phyloP scores from a whole-genome alignment of 1,140 invertebrate genomes.

The Chironomus tepperi region DNA sequence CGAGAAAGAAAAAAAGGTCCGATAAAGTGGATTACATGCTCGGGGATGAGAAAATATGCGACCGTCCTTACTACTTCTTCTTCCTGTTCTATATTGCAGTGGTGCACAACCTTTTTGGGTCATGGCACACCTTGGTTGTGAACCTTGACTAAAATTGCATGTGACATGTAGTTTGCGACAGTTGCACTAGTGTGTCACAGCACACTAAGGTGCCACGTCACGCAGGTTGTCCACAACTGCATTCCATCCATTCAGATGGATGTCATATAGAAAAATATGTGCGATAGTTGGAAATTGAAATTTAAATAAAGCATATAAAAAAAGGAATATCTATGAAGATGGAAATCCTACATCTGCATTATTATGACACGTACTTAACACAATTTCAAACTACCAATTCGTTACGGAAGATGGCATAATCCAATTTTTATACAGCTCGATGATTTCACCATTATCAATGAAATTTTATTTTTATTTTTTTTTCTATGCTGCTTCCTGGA shows the following conservation, averaged over 20 bases:
- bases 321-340: background rate
- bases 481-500: background rate
- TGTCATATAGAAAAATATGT: background rate
- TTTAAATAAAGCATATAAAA: background rate
- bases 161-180: too few species aligned
- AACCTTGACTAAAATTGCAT: too few species aligned
- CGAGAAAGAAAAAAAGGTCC: background rate
- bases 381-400: constrained; percentile 13
- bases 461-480: constrained; percentile 3
- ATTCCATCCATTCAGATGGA: background rate
- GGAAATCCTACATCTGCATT: constrained; percentile 7
- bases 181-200: too few species aligned
- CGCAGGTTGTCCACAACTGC: too few species aligned
- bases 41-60: background rate
- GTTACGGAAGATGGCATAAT: constrained; percentile 12
- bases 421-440: constrained; percentile 12
- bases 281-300: background rate
- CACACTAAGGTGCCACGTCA: too few species aligned
- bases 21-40: constrained; percentile 6
- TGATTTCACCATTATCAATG: constrained; percentile 8
- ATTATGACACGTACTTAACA: constrained; percentile 13
- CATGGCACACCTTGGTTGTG: too few species aligned
- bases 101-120: too few species aligned
- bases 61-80: too few species aligned
- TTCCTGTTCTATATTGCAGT: too few species aligned